phyloP scores from a whole-genome alignment of 2,888 invertebrate species.

The Cepaea hortensis region DNA sequence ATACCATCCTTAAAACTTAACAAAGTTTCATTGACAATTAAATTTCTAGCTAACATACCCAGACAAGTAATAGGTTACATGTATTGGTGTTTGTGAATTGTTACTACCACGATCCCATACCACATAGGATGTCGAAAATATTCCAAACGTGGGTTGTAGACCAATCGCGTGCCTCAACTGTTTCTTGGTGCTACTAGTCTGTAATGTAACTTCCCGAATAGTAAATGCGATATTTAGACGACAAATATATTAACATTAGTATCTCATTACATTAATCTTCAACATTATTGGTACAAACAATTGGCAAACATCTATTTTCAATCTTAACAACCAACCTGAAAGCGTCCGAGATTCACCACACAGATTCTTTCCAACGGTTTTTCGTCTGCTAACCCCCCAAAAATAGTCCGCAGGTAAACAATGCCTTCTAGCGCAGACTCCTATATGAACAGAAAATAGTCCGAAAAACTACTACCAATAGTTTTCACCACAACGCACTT shows the following conservation, averaged over 20 bases:
- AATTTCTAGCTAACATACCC: too few relatives aligned
- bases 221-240: background rate
- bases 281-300: background rate
- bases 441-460: slow-evolving; percentile 4
- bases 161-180: slow-evolving; percentile 24
- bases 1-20: too few relatives aligned
- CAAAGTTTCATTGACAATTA: too few relatives aligned
- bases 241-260: background rate
- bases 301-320: background rate
- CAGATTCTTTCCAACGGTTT: slow-evolving; percentile 40
- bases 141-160: slow-evolving; percentile 9
- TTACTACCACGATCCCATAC: too few relatives aligned
- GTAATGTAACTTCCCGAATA: background rate
- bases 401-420: slow-evolving; percentile 46
- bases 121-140: background rate
- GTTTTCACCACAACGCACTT: background rate
- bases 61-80: too few relatives aligned
- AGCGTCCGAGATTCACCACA: background rate
- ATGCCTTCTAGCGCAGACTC: slow-evolving; percentile 31
- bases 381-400: slow-evolving; percentile 46
- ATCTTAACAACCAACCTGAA: background rate
- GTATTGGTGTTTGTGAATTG: too few relatives aligned
- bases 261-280: slow-evolving; percentile 13
- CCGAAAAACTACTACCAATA: background rate
- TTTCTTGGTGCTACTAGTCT: background rate